Conservation (phyloP, 2,113 vertebrate genomes). For the Sakesphorus luctuosus region DNA sequence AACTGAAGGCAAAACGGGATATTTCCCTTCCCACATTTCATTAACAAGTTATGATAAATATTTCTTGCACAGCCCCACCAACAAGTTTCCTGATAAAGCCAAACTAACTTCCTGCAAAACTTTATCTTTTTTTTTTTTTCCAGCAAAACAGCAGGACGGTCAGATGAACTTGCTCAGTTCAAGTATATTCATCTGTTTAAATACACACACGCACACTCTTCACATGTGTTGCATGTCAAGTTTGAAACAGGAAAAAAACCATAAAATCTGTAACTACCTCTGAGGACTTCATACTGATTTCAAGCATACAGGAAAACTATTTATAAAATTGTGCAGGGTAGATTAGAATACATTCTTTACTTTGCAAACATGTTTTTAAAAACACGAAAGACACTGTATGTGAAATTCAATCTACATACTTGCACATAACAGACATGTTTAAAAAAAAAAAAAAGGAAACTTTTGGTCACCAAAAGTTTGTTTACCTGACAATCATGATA, state of each 20-base stretch:
- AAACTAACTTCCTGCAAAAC: not conserved
- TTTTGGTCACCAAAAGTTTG: constrained; percentile 58
- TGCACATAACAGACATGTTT: not conserved
- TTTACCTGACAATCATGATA: not conserved
- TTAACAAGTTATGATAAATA: not conserved
- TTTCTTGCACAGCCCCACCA: not conserved
- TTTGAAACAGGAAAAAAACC: not conserved
- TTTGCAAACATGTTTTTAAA: constrained; percentile 13
- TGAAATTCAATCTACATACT: not conserved
- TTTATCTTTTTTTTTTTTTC: not conserved
- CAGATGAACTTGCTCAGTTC: not conserved
- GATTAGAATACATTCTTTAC: not conserved
- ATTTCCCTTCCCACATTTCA: not conserved
- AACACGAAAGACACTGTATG: not conserved
- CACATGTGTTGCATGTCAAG: not conserved
- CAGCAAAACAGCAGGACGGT: not conserved
- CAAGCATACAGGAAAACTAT: constrained; percentile 39
- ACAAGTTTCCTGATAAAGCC: not conserved
- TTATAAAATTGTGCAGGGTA: not conserved
- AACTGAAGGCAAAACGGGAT: not conserved
- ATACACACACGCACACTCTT: not conserved
- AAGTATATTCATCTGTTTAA: not conserved
- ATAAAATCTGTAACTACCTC: not conserved
- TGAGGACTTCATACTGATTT: not conserved
- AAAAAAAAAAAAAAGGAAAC: not conserved